Evolutionary conservation across 2,888 invertebrate species (phyloP).

Genomic region (Cephus pulcher): DNA sequence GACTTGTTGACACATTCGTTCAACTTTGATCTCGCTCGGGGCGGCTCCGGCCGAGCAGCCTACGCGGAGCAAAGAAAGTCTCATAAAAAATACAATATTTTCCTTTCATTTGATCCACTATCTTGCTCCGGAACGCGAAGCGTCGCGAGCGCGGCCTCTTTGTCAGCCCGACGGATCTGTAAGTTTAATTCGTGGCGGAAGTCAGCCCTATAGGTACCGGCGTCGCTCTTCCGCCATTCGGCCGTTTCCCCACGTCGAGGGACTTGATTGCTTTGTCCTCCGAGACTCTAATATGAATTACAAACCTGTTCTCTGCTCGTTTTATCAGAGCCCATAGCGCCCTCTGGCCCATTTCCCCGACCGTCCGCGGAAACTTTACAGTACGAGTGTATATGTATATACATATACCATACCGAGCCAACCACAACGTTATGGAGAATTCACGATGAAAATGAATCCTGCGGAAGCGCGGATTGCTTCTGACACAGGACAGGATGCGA

Average conservation of each 20-base stretch:
- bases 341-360: neutral
- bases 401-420: neutral
- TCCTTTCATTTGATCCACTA: constrained; percentile 26
- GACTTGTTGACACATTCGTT: constrained; percentile 21
- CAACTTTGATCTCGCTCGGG: constrained; percentile 13
- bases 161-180: constrained; percentile 37
- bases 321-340: constrained; percentile 1
- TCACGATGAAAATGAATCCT: neutral
- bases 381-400: too few relatives aligned
- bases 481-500: neutral
- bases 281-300: constrained; percentile 47
- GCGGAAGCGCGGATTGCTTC: neutral
- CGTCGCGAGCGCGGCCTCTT: constrained; percentile 20
- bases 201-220: constrained; percentile 11
- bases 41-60: neutral
- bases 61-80: constrained; percentile 16
- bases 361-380: neutral
- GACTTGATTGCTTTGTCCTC: constrained; percentile 46
- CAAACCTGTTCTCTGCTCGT: constrained; percentile 21
- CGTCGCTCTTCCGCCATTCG: too few relatives aligned
- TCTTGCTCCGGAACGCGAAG: neutral
- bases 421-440: neutral
- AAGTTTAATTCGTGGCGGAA: constrained; percentile 48
- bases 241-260: constrained; percentile 18
- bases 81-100: constrained; percentile 29